Evolutionary conservation across 2,797 vertebrate genomes (phyloP).

Genomic region (Muscicapa striata): DNA sequence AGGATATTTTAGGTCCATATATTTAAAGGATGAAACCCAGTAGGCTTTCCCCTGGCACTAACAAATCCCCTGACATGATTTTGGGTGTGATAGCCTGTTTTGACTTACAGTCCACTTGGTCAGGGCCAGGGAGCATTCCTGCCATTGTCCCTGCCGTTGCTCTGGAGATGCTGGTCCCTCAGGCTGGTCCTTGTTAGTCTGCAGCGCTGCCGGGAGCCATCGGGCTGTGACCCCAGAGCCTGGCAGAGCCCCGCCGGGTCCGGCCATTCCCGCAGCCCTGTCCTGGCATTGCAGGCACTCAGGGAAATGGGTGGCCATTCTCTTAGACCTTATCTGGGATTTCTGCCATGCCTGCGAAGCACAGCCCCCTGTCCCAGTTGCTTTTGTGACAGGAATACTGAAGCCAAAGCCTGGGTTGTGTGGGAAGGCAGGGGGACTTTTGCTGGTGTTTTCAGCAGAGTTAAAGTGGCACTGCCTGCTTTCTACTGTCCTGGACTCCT

Average conservation of each 20-base stretch:
- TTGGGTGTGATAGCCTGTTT: constrained; percentile 18
- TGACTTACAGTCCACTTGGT: constrained; percentile 6
- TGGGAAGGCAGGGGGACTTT: neutral
- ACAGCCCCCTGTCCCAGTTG: neutral
- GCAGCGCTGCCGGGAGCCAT: accelerated
- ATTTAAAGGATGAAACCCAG: neutral
- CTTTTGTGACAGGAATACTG: neutral
- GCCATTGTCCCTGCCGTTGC: neutral
- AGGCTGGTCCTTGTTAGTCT: neutral
- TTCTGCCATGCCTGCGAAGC: neutral
- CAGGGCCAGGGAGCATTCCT: neutral
- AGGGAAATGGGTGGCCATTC: neutral
- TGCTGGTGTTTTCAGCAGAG: neutral
- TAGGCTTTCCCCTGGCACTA: neutral
- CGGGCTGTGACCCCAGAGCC: neutral
- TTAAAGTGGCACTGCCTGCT: neutral
- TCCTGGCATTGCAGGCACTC: neutral
- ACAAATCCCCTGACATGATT: constrained; percentile 7
- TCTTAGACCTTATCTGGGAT: neutral
- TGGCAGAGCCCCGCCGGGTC: neutral
- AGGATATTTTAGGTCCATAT: neutral
- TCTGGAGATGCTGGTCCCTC: neutral
- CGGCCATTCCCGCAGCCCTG: neutral
- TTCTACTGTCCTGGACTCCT: neutral
- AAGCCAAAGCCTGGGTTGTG: neutral